Evolutionary conservation across 2,113 vertebrate genomes (phyloP), one percentile per base, ranked within the genome.

Genomic region (Perccottus glenii): DNA sequence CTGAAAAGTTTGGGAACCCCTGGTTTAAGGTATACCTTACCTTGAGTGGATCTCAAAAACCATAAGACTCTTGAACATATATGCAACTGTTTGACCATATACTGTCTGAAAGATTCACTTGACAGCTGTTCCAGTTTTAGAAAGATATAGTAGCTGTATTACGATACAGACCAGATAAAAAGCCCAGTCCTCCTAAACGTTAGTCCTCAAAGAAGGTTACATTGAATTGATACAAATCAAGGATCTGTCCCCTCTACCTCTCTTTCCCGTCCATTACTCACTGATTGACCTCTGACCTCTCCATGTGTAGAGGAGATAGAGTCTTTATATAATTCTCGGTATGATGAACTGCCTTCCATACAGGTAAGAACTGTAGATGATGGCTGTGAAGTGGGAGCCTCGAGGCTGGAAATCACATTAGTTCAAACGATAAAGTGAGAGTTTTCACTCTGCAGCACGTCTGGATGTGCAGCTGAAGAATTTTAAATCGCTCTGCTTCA

Each of bases 201-300:
- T 19, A 11, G 43, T 19, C 56, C 46, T 62, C 14, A 46, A 19
- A 32, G 5, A 56, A 49, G 38, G 44, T 44, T 6, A 64, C 70
- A 65, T 49, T 66, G 15, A 60, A 66, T 56, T 55, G 35, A 64
- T 67, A 27, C n/a, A n/a, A 73, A 77, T 64, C 36, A 44, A 43
- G 9, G 40, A 27, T 42, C 15, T 66, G 32, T 47, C 58, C 38
- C 66, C 40, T 46, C 51, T 36, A 33, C 47, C 38, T 55, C 43
- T 40, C 40, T 60, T 38, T 47, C 36, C 43, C 52, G 35, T 60
- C 60, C 55, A 53, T 65, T 69, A 50, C 61, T 55, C 50, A 47
- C 64, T 68, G 33, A 40, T 38, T 73, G 69, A 69, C 68, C 68
- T 64, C 32, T 60, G 68, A 68, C 53, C 38, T 55, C 57, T 60